Percentiles rank a stretch among this genome's conserved stretches.
phyloP scores from a whole-genome alignment of 2,797 vertebrate species.

The Pseudocheirus occidentalis region DNA sequence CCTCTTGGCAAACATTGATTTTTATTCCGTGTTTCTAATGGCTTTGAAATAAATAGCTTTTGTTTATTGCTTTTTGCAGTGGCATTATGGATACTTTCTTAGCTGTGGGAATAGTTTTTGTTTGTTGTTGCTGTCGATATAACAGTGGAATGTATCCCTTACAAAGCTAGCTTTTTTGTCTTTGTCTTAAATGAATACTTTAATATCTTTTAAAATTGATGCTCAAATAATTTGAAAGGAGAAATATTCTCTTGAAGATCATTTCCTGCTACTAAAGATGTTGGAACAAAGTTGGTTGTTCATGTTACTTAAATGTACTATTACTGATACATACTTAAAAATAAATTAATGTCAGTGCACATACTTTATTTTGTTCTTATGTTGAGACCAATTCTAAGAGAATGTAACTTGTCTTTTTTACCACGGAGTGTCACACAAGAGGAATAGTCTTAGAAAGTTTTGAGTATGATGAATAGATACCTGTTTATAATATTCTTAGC shows the following conservation, averaged over 20 bases:
- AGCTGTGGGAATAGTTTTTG: not conserved
- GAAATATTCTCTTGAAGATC: slow-evolving; percentile 10
- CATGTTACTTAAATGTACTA: not conserved
- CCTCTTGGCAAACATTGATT: slow-evolving; percentile 13
- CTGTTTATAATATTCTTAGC: not conserved
- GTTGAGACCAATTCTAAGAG: not conserved
- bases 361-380: slow-evolving; percentile 12
- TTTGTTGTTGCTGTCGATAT: not conserved
- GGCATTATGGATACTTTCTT: not conserved
- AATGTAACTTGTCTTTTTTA: not conserved
- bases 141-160: not conserved
- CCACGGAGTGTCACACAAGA: not conserved
- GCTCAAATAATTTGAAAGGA: not conserved
- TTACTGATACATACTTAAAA: not conserved
- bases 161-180: not conserved
- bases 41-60: slow-evolving; percentile 4
- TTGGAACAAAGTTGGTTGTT: not conserved
- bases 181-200: slow-evolving; percentile 24
- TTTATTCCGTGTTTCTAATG: not conserved
- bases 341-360: not conserved
- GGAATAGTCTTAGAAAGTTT: not conserved
- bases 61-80: not conserved
- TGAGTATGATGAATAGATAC: not conserved
- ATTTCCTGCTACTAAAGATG: not conserved
- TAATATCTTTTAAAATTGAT: slow-evolving; percentile 40